These are phyloP conservation scores for Plotosus lineatus DNA, from an alignment of 2,113 vertebrate genomes.

Conservation along the genomic window DNA sequence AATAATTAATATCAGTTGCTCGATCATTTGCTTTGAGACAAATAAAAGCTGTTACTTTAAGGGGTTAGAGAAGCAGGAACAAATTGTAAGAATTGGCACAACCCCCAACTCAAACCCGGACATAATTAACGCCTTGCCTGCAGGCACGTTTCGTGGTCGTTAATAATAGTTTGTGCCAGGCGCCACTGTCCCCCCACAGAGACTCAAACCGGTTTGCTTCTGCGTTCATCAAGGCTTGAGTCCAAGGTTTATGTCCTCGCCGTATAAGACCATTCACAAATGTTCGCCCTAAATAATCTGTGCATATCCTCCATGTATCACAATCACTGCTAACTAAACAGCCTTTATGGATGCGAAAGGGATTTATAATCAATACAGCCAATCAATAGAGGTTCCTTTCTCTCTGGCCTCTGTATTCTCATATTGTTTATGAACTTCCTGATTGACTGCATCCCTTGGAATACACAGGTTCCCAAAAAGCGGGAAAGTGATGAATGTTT, in stretches of 20 bases:
- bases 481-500: constrained; percentile 45
- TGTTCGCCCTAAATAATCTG: background rate
- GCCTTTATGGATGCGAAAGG: constrained; percentile 60
- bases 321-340: constrained; percentile 60
- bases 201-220: constrained; percentile 70
- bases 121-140: constrained; percentile 77
- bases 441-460: constrained; percentile 64
- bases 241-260: constrained; percentile 4
- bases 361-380: constrained; percentile 66
- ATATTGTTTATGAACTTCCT: constrained; percentile 75
- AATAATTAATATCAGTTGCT: background rate
- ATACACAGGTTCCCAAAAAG: constrained; percentile 57
- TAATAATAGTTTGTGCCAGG: constrained; percentile 74
- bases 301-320: constrained; percentile 13
- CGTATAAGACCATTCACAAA: background rate
- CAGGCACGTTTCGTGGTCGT: constrained; percentile 74
- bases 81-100: constrained; percentile 33
- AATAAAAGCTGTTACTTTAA: background rate
- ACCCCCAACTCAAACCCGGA: constrained; percentile 58
- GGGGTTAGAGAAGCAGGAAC: constrained; percentile 29
- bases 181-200: constrained; percentile 68
- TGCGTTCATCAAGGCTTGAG: constrained; percentile 42
- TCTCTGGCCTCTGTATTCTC: constrained; percentile 61
- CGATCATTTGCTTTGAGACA: background rate
- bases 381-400: constrained; percentile 66